Evolutionary conservation across 2,113 vertebrate species (phyloP).

Genomic region (Caloenas nicobarica): DNA sequence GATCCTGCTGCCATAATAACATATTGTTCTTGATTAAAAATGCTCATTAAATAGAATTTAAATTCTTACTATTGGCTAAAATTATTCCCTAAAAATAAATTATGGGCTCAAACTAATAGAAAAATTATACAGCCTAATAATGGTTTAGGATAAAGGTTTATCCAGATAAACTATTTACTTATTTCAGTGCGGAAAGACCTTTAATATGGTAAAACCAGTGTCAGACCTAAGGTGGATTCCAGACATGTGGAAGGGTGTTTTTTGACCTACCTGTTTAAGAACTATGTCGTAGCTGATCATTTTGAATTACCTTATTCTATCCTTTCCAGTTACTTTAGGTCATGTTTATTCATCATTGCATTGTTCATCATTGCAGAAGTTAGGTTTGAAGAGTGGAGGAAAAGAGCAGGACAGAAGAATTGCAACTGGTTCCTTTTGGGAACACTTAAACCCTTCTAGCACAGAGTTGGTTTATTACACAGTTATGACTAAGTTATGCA

Average conservation of each 20-base stretch:
- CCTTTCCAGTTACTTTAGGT: not conserved
- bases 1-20: slow-evolving; percentile 49
- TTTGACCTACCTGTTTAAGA: not conserved
- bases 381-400: not conserved
- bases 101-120: not conserved
- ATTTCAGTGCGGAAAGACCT: not conserved
- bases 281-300: not conserved
- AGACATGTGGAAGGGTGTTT: not conserved
- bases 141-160: not conserved
- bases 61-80: slow-evolving; percentile 32
- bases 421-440: not conserved
- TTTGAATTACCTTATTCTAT: not conserved
- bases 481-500: not conserved
- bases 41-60: slow-evolving; percentile 45
- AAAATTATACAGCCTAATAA: not conserved
- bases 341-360: not conserved
- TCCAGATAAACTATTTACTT: not conserved
- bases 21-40: slow-evolving; percentile 58
- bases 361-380: not conserved
- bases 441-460: not conserved
- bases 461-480: not conserved
- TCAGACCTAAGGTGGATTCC: not conserved
- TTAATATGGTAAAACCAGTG: not conserved
- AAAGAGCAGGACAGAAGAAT: not conserved
- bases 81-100: slow-evolving; percentile 31